A percentile compares a stretch with the other conserved stretches of the same genome.
Evolutionary conservation across 2,888 invertebrate genomes (phyloP).

Genomic region (Eucera pruinosa): DNA sequence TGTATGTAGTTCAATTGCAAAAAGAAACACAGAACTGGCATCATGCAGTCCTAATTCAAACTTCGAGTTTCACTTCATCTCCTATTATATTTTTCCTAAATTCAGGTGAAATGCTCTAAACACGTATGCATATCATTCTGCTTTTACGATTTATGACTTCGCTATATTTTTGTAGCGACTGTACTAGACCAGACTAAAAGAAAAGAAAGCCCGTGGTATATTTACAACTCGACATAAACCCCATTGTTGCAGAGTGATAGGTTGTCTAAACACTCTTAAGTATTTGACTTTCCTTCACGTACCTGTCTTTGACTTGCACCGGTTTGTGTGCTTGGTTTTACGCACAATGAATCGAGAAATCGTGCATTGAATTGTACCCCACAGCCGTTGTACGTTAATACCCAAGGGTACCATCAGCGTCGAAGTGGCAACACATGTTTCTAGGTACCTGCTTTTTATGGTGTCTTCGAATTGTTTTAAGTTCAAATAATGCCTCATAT

Average conservation of each 20-base stretch:
- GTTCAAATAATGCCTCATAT: not conserved
- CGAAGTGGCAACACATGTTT: slow-evolving; percentile 20
- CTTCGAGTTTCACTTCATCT: too few species aligned
- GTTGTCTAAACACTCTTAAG: slow-evolving; percentile 80
- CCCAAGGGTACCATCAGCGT: slow-evolving; percentile 25
- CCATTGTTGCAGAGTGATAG: slow-evolving; percentile 76
- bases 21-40: too few species aligned
- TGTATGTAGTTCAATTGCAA: too few species aligned
- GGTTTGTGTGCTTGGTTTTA: slow-evolving; percentile 68
- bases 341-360: slow-evolving; percentile 73
- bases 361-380: slow-evolving; percentile 69
- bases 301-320: slow-evolving; percentile 41
- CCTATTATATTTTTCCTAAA: too few species aligned
- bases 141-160: too few species aligned
- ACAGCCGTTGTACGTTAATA: slow-evolving; percentile 22
- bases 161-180: too few species aligned
- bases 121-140: too few species aligned
- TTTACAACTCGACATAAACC: slow-evolving; percentile 59
- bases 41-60: too few species aligned
- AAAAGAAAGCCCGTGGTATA: slow-evolving; percentile 25
- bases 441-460: slow-evolving; percentile 15
- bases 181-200: too few species aligned
- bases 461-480: not conserved
- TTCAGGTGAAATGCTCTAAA: too few species aligned
- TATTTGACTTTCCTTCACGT: slow-evolving; percentile 68